Evolutionary conservation across 2,113 vertebrate species (phyloP), one percentile per base, ranked within the genome.

Genomic region (Poeciliopsis turrubarensis): DNA sequence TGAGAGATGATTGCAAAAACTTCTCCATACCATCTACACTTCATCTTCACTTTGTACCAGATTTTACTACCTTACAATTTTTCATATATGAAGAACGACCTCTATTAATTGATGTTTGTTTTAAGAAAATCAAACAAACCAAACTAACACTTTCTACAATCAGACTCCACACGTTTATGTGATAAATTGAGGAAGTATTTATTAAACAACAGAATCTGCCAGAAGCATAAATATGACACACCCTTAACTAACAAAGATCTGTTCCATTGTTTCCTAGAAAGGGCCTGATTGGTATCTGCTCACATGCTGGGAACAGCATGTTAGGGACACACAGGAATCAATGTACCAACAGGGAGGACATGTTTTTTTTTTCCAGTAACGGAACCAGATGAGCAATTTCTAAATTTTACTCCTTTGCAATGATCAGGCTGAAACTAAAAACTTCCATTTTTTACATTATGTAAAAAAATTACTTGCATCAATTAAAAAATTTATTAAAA

Each of bases 291-390:
- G 47, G 65, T 37, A 51, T 77, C 64, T 66, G 70, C 73, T 87
- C 75, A 82, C 84, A 66, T 60, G 67, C 80, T 73, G 79, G 79
- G 86, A 89, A 93, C 69, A 79, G 67, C 60, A 60, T 77, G 86
- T 65, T 64, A 70, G 37, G 73, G 60, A 73, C 69, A 70, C 25
- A 30, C 57, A 47, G 70, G 68, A 81, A 89, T 92, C 87, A 79
- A 90, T 90, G 75, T 15, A 60, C 31, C 44, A 15, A 84, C 70
- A 66, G 37, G 69, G 64, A 37, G 30, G 22, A 32, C 34, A 19
- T 5, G n/a, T 54, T 83, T 81, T 82, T 67, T 32, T 32, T 51
- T 57, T 57, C 51, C 67, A 81, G 68, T n/a, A 71, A 37, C 15
- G 71, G 37, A 57, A 25, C 65, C 1, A 27, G 60, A 68, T 39